These are phyloP conservation scores for Eira barbara DNA, from an alignment of 2,113 vertebrate genomes.

Conservation along the genomic window DNA sequence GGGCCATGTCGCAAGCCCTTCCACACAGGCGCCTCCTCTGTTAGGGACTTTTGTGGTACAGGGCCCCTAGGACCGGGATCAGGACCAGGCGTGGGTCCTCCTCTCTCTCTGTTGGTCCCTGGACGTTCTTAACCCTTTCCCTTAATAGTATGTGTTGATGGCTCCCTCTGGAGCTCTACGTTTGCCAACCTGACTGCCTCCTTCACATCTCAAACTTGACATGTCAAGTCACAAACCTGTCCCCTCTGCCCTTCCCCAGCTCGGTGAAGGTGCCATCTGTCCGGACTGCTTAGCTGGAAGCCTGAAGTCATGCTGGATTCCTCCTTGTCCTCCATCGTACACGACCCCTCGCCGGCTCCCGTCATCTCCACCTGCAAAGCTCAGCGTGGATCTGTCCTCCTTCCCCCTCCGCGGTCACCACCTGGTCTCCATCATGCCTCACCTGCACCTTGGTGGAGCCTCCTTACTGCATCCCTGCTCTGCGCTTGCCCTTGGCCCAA, in stretches of 20 bases:
- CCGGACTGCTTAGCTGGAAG: neutral
- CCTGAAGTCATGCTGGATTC: neutral
- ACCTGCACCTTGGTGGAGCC: neutral
- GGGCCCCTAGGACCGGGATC: neutral
- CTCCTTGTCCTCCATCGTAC: neutral
- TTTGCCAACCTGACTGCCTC: neutral
- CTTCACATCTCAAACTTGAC: neutral
- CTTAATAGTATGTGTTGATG: neutral
- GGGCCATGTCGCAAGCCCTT: neutral
- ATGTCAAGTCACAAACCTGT: rapidly evolving
- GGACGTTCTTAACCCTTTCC: neutral
- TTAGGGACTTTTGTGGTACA: neutral
- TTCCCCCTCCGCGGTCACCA: neutral
- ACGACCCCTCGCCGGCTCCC: neutral
- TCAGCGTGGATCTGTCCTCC: neutral
- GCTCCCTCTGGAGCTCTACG: neutral
- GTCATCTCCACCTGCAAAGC: neutral
- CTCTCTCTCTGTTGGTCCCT: neutral
- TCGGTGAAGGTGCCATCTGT: neutral
- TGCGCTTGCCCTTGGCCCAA: neutral
- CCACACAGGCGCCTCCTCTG: neutral
- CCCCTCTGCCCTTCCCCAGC: neutral
- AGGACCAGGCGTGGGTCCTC: neutral
- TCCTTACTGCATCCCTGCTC: neutral
- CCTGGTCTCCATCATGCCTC: neutral